Evolutionary conservation across 2,113 vertebrate species (phyloP), one percentile per base, ranked within the genome.

Genomic region (Cephalopterus ornatus): DNA sequence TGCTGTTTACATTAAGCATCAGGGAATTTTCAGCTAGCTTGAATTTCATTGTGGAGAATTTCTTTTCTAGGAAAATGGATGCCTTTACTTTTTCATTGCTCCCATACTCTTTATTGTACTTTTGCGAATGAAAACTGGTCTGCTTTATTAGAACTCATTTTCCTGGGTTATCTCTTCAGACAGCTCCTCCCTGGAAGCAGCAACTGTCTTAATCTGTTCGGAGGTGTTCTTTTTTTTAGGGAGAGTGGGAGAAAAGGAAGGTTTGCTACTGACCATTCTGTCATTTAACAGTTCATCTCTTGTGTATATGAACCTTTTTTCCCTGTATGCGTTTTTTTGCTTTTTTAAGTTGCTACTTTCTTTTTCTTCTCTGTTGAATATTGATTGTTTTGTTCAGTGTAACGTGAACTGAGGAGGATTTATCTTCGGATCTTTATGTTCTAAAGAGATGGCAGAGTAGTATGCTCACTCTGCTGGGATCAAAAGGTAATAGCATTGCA

Each of bases 201-300:
- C 88, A 97, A 80, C 82, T 94, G 83, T 78, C 82, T 95, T 74
- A 72, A 70, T 93, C 93, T 92, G 39, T n/a, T 93, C 84, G 49
- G 46, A 10, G n/a, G 12, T 11, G 23, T 9, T 17, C 8, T 35
- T 67, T 89, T 92, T 92, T 70, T 85, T 46, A 28, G 53, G 62
- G 58, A 73, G 65, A 63, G 59, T 87, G 66, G 74, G 58, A 89
- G 55, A 55, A 89, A 78, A 78, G 67, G 66, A 88, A 20, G 21
- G 42, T 52, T 58, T 92, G 63, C 68, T 96, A n/a, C 77, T 81
- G 44, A 23, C 33, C 2, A 0, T 82, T 92, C 22, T 46, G 24
- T 84, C 26, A 11, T 70, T 70, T 88, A 74, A 65, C 37, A 55
- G 2, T 86, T 73, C 12, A 26, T 58, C 66, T 76, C 35, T 56